Evolutionary conservation across 1,140 invertebrate genomes (phyloP).

Genomic region (Heliconius nattereri): DNA sequence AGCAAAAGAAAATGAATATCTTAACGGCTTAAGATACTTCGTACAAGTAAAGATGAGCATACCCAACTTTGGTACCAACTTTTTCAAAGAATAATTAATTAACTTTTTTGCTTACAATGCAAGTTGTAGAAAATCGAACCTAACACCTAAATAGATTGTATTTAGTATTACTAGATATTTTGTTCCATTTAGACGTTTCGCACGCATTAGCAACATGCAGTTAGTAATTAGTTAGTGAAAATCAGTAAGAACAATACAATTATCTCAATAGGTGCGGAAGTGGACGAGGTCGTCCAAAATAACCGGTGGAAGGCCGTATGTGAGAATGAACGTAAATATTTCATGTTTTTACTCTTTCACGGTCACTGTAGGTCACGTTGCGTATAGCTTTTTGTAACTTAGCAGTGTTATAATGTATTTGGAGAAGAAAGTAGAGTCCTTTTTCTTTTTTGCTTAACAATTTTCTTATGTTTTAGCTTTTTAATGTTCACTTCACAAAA

Average conservation of each 20-base stretch:
- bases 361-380: conserved; percentile 39
- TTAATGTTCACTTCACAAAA: no score
- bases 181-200: neutral
- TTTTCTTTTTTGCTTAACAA: no score
- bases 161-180: neutral
- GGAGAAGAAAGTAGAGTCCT: no score
- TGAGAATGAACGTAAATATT: conserved; percentile 54
- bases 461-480: no score
- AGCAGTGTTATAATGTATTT: no score
- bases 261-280: conserved; percentile 30
- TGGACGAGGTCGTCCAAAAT: conserved; percentile 43
- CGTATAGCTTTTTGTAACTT: neutral
- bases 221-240: conserved; percentile 4
- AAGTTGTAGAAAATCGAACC: neutral
- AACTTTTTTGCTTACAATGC: no score
- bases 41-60: no score
- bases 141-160: neutral
- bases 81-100: no score
- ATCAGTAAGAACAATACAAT: neutral
- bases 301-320: conserved; percentile 41
- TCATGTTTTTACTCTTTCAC: conserved; percentile 50
- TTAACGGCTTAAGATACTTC: no score
- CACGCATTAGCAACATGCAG: neutral
- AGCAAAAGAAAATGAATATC: no score
- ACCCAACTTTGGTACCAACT: no score